phyloP scores from a whole-genome alignment of 1,140 invertebrate species.

The Pentalonia nigronervosa region DNA sequence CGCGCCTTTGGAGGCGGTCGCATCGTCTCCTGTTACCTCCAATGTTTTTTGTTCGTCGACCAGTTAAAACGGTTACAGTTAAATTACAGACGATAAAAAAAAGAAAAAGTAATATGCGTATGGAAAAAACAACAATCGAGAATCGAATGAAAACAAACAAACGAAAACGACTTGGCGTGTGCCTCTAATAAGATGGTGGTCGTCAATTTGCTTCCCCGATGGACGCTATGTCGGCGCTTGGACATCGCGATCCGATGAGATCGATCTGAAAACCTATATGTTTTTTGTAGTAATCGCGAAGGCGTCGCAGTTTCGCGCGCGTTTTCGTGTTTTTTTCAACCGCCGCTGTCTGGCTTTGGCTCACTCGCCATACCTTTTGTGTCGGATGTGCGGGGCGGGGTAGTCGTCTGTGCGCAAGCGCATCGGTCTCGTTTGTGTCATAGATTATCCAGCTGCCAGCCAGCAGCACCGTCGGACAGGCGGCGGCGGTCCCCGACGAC shows the following conservation, averaged over 20 bases:
- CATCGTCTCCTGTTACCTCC: not conserved
- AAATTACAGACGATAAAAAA: not conserved
- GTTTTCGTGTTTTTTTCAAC: not conserved
- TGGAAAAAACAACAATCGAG: not conserved
- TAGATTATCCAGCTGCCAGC: slow-evolving; percentile 10
- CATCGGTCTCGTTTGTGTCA: not conserved
- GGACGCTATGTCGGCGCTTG: too few relatives aligned
- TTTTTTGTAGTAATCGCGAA: not conserved
- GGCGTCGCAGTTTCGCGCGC: not conserved
- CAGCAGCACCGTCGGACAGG: not conserved
- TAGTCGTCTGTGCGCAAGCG: not conserved
- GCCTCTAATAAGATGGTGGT: not conserved
- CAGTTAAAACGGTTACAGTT: not conserved
- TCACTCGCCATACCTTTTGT: too few relatives aligned
- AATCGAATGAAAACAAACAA: not conserved
- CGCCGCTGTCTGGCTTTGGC: too few relatives aligned
- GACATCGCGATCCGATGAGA: not conserved
- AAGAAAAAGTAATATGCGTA: not conserved
- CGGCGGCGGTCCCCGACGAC: not conserved
- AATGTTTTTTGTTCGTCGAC: not conserved
- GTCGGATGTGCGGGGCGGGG: too few relatives aligned
- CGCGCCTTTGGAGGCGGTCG: not conserved
- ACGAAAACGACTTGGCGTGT: not conserved
- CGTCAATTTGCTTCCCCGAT: too few relatives aligned
- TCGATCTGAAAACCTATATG: not conserved